phyloP scores from a whole-genome alignment of 1,140 invertebrate species.

The Aphis craccivora region DNA sequence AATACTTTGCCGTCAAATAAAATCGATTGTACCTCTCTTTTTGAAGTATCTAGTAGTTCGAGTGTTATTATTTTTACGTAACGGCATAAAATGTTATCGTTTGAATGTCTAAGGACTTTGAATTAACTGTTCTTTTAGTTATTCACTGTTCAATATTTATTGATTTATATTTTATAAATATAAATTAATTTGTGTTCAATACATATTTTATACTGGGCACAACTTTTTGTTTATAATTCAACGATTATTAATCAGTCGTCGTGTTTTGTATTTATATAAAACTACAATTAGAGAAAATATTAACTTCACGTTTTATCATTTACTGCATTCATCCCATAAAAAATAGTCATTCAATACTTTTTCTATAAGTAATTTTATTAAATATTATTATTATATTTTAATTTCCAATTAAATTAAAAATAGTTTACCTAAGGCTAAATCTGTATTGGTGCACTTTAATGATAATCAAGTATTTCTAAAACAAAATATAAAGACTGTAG shows the following conservation, averaged over 20 bases:
- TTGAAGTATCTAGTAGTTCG: not conserved
- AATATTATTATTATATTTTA: not conserved
- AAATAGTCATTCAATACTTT: not conserved
- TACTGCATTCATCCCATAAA: not conserved
- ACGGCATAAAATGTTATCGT: not conserved
- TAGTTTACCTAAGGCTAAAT: too few relatives aligned
- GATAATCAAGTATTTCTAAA: not conserved
- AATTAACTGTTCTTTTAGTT: conserved; percentile 12
- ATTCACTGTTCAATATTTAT: not conserved
- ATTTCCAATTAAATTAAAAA: not conserved
- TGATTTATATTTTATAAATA: not conserved
- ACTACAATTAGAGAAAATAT: not conserved
- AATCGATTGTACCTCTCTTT: not conserved
- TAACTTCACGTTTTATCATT: not conserved
- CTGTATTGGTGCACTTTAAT: not conserved
- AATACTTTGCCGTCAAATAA: not conserved
- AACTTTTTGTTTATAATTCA: not conserved
- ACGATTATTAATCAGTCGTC: not conserved
- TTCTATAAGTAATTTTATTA: not conserved
- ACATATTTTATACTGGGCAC: not conserved
- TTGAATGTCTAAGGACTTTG: not conserved
- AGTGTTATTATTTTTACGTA: not conserved
- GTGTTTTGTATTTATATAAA: not conserved
- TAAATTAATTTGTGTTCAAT: not conserved
- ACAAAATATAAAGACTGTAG: not conserved